Conservation (phyloP, 2,797 vertebrate genomes). For the Macroramphosus scolopax region DNA sequence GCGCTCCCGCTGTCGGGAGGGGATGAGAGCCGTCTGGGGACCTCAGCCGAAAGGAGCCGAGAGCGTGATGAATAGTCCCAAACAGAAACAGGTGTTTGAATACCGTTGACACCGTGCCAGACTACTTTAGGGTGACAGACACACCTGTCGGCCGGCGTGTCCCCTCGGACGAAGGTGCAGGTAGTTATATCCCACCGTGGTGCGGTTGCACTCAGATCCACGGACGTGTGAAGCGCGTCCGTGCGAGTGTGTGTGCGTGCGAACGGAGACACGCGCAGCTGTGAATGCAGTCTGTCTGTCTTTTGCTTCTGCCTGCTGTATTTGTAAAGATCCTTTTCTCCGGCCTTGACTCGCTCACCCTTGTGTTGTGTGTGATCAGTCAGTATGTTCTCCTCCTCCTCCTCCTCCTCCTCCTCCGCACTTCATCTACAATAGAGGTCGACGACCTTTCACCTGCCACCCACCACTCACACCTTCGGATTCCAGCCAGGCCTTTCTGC, state of each 20-base stretch:
- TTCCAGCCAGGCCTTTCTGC: conserved; percentile 38
- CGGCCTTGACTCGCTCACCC: conserved; percentile 44
- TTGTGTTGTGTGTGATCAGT: conserved; percentile 46
- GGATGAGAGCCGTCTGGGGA: conserved; percentile 37
- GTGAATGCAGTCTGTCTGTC: conserved; percentile 14
- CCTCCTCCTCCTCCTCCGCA: conserved; percentile 67
- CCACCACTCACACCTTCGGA: conserved; percentile 66
- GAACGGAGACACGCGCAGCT: neutral
- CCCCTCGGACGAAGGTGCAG: conserved; percentile 27
- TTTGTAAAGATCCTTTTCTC: conserved; percentile 27
- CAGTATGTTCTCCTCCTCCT: conserved; percentile 60
- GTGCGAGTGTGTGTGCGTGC: neutral
- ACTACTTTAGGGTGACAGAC: conserved; percentile 61
- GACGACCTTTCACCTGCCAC: conserved; percentile 56
- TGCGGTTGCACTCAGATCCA: no score
- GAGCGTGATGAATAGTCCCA: conserved; percentile 59
- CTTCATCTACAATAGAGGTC: conserved; percentile 66
- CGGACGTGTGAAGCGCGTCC: no score
- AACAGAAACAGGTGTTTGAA: conserved; percentile 64
- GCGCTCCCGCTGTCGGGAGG: conserved; percentile 31
- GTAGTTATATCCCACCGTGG: conserved; percentile 18
- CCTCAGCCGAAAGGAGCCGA: conserved; percentile 33
- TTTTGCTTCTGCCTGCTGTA: conserved; percentile 21
- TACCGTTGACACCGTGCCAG: conserved; percentile 56
- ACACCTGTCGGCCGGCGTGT: conserved; percentile 36